Evolutionary conservation across 2,113 vertebrate species (phyloP), one percentile per base, ranked within the genome.

Genomic region (Myotis yumanensis): DNA sequence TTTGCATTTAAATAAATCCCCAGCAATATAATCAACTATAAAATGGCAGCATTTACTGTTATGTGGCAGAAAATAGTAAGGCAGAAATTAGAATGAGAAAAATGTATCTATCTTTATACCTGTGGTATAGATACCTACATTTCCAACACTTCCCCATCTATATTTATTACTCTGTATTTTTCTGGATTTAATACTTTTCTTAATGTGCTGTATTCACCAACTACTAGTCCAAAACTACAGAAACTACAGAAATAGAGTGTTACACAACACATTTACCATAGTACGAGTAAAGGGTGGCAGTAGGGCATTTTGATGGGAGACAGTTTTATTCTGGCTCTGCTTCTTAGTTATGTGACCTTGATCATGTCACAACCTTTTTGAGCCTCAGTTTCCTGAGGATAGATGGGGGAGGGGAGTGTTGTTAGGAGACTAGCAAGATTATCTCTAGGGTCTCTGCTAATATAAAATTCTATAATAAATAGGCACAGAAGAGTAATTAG

Each of bases 11-110:
- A 95, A 96, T 62, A 88, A 97, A 97, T 84, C 11, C 62, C 30
- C 81, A 90, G 32, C 95, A 97, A 96, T 97, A 90, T 7, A 51
- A 92, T 46, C 90, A 96, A 95, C 82, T 96, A 69, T 54, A 95
- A 97, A 97, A 96, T 95, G 96, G 94, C 97, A 97, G 96, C 75
- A 97, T 95, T 96, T 15, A 96, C 54, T 92, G 79, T 93, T 86
- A 97, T 94, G 72, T 83, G 90, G 90, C 95, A 97, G 96, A 96
- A 96, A 96, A 93, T 51, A 92, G 82, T 92, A 97, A 94, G 91
- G 97, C 90, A 86, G 92, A 95, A 95, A 95, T 96, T 75, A 95
- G 94, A 93, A 76, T 80, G 85, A 89, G 71, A 97, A 91, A 94
- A 96, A 97, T 97, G 88, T 0, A 79, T 91, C 91, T 96, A 95